Conservation (phyloP, 2,888 invertebrate genomes). For the Habroteleia sp. region DNA sequence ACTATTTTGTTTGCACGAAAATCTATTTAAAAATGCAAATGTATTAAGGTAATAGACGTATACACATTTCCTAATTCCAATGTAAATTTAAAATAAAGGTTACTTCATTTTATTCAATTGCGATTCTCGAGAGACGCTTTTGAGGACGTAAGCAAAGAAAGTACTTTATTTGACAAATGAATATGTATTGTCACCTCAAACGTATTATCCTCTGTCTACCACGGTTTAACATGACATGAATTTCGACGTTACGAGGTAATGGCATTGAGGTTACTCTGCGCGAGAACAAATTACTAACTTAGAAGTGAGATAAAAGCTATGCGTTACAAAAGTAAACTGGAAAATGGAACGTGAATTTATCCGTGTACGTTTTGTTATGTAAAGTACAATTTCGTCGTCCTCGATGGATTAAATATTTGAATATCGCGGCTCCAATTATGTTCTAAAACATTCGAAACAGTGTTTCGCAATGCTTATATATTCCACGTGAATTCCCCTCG, state of each 20-base stretch:
- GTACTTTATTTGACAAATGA: constrained; percentile 56
- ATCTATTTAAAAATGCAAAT: constrained; percentile 21
- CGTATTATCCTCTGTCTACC: constrained; percentile 51
- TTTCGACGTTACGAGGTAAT: constrained; percentile 56
- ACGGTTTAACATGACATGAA: constrained; percentile 55
- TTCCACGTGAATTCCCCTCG: no score
- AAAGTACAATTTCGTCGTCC: constrained; percentile 35
- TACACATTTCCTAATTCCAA: constrained; percentile 23
- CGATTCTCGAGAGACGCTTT: constrained; percentile 48
- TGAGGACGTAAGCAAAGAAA: constrained; percentile 43
- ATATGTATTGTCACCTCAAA: constrained; percentile 59
- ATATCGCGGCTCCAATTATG: no score
- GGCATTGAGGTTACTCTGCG: constrained; percentile 47
- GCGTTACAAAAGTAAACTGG: constrained; percentile 49
- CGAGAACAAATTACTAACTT: constrained; percentile 56
- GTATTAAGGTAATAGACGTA: constrained; percentile 25
- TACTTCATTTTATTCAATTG: constrained; percentile 31
- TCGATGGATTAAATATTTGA: constrained; percentile 29
- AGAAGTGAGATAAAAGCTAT: constrained; percentile 43
- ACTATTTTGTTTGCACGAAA: no score
- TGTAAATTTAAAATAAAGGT: constrained; percentile 48
- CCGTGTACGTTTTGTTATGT: constrained; percentile 35
- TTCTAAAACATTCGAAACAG: no score
- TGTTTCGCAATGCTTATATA: no score
- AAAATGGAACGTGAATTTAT: constrained; percentile 45